Percentiles rank a stretch among this genome's conserved stretches.
Evolutionary conservation across 2,797 vertebrate genomes (phyloP).

Genomic region (Lithobates sylvaticus): DNA sequence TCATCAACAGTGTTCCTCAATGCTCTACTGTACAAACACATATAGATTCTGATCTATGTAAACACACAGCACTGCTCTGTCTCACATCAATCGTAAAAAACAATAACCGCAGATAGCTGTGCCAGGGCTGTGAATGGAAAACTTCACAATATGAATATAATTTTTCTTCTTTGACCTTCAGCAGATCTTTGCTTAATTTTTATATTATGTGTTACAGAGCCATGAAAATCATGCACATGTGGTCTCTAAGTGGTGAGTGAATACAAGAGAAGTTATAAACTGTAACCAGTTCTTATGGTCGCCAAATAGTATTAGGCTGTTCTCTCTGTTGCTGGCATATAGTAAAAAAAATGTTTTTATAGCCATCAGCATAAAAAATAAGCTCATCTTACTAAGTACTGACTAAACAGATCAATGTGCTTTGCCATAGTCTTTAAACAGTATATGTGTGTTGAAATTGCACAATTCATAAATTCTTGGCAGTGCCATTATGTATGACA

Average conservation of each 20-base stretch:
- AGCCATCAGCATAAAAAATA: neutral
- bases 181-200: neutral
- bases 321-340: neutral
- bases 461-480: neutral
- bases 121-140: constrained; percentile 52
- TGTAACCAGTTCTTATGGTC: constrained; percentile 21
- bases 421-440: neutral
- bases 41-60: neutral
- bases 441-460: neutral
- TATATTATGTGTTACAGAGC: neutral
- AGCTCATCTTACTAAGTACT: neutral
- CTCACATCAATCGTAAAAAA: constrained; percentile 21
- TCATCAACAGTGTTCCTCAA: neutral
- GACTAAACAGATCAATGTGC: neutral
- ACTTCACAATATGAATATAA: neutral
- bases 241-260: neutral
- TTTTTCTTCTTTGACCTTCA: neutral
- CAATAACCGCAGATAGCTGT: constrained; percentile 51
- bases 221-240: neutral
- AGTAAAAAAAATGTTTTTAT: no score
- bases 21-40: constrained; percentile 28
- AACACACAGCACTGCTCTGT: constrained; percentile 22
- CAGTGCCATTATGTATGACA: neutral
- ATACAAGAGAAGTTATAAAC: constrained; percentile 3
- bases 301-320: neutral